phyloP scores from a whole-genome alignment of 2,113 vertebrate species.

The Puffinus mauretanicus region DNA sequence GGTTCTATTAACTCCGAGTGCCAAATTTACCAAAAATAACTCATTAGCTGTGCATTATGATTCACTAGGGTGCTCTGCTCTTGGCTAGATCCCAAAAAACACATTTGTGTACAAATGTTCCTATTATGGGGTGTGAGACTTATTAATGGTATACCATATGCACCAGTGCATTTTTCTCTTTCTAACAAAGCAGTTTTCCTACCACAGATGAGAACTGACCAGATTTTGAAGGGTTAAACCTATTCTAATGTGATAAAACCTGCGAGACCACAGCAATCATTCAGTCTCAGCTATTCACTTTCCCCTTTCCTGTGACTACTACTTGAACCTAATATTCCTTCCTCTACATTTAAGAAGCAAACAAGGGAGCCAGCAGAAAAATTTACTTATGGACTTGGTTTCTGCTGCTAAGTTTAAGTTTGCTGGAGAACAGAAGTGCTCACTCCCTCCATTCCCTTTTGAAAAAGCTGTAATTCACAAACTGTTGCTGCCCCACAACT shows the following conservation, averaged over 20 bases:
- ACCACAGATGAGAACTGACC: conserved; percentile 50
- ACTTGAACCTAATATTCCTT: conserved; percentile 36
- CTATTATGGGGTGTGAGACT: conserved; percentile 74
- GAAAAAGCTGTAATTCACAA: neutral
- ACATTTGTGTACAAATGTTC: conserved; percentile 77
- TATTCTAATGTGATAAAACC: conserved; percentile 68
- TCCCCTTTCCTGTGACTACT: conserved; percentile 28
- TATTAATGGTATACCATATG: conserved; percentile 73
- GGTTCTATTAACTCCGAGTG: conserved; percentile 68
- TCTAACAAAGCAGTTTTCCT: conserved; percentile 54
- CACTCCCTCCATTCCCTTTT: neutral
- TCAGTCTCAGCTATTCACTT: conserved; percentile 38
- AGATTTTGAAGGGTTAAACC: conserved; percentile 73
- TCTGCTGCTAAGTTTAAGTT: neutral
- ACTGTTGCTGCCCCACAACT: neutral
- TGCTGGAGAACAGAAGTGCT: neutral
- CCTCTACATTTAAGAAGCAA: conserved; percentile 30
- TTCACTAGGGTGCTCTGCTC: conserved; percentile 69
- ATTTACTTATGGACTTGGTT: neutral
- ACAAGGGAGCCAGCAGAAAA: neutral
- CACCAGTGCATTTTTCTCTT: conserved; percentile 17
- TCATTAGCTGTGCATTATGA: conserved; percentile 75
- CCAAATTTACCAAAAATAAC: conserved; percentile 76
- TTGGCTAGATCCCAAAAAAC: conserved; percentile 74
- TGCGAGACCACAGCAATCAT: conserved; percentile 53